Evolutionary conservation across 1,140 invertebrate species (phyloP), one percentile per base, ranked within the genome.

Genomic region (Asbolus verrucosus): DNA sequence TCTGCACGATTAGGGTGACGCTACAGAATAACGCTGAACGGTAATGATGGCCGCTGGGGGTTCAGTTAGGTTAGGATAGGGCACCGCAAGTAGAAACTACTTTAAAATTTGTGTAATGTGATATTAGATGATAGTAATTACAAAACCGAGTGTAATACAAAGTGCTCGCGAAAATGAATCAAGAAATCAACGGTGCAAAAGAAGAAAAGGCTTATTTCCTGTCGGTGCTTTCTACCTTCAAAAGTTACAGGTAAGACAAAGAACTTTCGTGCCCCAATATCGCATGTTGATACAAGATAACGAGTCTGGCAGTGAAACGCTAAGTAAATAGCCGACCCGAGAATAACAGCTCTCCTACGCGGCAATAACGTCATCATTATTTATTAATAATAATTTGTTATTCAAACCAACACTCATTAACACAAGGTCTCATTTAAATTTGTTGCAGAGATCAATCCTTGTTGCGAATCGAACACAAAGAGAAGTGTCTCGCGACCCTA

Each of bases 191-290:
- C 60, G 75, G 69, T 21, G 75, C 77, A 11, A 70, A 68, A 41
- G 78, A 80, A 72, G 93, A 95, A 78, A 85, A 86, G 72, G 87
- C 87, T 69, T 92, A 94, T 80, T 94, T 94, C 82, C 85, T 89
- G 71, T 86, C 90, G 14, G 91, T 94, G 73, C 85, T 94, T 1
- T 86, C 88, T 72, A 92, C 92, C 60, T 94, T 94, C 79, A 88
- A 87, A 83, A 89, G 89, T 81, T 95, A 95, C 83, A 92, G 89
- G 92, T 93, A 81, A 85, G 83, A 63, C 14, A 63, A 59, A 41
- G 18, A 38, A 67, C 14, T 54, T 46, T 5, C n/a, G 41, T 46
- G 41, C 41, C 41, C 46, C 11, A 3, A 27, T 54, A 3, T 21
- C 13, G 2, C 41, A 5, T 54, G 21, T 54, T 54, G 11, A 27